phyloP scores from a whole-genome alignment of 2,888 invertebrate genomes.

The Drosophila rubida region DNA sequence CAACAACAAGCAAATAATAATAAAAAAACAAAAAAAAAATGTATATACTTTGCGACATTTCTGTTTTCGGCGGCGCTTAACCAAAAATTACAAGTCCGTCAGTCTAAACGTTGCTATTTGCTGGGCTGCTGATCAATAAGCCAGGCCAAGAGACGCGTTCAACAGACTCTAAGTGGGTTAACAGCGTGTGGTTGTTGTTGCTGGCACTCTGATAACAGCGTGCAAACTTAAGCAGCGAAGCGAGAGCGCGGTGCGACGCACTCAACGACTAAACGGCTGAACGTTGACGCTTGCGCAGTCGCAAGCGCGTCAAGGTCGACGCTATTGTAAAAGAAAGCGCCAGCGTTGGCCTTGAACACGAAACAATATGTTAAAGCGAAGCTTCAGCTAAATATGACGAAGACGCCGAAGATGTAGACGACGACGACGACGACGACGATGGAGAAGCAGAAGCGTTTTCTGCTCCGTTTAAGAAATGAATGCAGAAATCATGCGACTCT shows the following conservation, averaged over 20 bases:
- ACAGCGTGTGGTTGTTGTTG: constrained; percentile 22
- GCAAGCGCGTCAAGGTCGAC: constrained; percentile 72
- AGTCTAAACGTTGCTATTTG: constrained; percentile 65
- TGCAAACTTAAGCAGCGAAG: constrained; percentile 48
- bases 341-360: constrained; percentile 77
- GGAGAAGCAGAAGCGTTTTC: constrained; percentile 9
- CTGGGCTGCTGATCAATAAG: constrained; percentile 66
- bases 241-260: constrained; percentile 22
- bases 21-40: constrained; percentile 24
- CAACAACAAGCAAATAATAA: constrained; percentile 18
- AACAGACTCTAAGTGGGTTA: constrained; percentile 80
- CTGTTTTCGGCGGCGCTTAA: constrained; percentile 47
- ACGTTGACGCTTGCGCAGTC: constrained; percentile 74
- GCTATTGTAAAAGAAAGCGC: constrained; percentile 81
- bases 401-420: not conserved
- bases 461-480: constrained; percentile 24
- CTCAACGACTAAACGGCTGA: constrained; percentile 10
- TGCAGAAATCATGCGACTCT: constrained; percentile 49
- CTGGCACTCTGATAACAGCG: constrained; percentile 55
- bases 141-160: constrained; percentile 61
- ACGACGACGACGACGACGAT: constrained; percentile 24
- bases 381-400: constrained; percentile 22
- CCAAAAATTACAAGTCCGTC: constrained; percentile 54
- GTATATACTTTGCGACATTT: constrained; percentile 72
- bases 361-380: constrained; percentile 62